Percentiles rank a stretch among this genome's conserved stretches.
Evolutionary conservation across 1,140 invertebrate genomes (phyloP).

Genomic region (Nomia melanderi): DNA sequence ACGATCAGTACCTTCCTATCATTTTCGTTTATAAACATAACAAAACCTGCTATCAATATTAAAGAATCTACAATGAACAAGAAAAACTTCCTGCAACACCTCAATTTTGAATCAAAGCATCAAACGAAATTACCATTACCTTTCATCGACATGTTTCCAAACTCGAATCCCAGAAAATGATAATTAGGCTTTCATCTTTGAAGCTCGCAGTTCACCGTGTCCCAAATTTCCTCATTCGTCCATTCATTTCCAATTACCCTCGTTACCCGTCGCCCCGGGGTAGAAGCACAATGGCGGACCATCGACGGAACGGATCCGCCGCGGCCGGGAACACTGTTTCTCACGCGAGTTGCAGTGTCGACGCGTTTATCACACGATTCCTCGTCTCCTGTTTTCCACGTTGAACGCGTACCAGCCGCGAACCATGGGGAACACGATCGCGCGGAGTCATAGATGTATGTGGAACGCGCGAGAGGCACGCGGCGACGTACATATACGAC

Average conservation of each 20-base stretch:
- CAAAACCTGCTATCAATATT: no score
- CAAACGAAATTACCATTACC: no score
- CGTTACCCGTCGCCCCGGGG: neutral
- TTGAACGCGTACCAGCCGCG: no score
- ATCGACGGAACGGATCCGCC: neutral
- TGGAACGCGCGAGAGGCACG: neutral
- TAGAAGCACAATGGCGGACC: neutral
- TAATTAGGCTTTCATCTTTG: neutral
- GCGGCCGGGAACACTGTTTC: neutral
- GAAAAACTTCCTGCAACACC: no score
- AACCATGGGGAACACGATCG: no score
- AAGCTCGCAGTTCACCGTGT: neutral
- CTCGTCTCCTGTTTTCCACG: neutral
- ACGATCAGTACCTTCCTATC: no score
- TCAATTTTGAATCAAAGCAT: no score
- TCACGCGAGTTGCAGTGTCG: neutral
- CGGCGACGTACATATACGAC: neutral
- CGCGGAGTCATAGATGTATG: no score
- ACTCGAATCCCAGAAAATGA: neutral
- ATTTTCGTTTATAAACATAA: no score
- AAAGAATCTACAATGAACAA: no score
- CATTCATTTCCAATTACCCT: conserved; percentile 3
- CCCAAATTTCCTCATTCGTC: neutral
- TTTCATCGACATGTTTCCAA: no score
- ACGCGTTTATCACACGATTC: neutral